Evolutionary conservation across 2,113 vertebrate genomes (phyloP), one percentile per base, ranked within the genome.

Genomic region (Hepsetus odoe): DNA sequence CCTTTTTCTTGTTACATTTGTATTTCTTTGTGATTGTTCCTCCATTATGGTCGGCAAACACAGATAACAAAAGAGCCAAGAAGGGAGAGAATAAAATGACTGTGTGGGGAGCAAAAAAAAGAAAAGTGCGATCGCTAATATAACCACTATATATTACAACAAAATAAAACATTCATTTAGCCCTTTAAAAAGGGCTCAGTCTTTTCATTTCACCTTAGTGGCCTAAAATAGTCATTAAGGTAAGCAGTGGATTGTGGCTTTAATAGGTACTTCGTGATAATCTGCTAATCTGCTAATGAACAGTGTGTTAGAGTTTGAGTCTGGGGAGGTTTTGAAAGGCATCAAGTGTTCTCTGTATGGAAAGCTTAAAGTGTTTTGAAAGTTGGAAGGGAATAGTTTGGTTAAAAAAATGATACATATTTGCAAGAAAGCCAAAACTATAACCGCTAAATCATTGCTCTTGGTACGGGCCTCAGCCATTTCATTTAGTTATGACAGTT

Each of bases 11-110:
- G 69, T 56, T 61, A 73, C 78, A 64, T 78, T 83, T 65, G 64
- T 83, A 86, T 69, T 80, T 77, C 87, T 83, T 82, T 75, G 76
- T 74, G 55, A 44, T 80, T 38, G 69, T 87, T 82, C 85, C 85
- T 83, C 81, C 82, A 87, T 88, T 84, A 88, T 76, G 9, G 38
- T 11, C 58, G 22, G 10, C 0, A 24, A 40, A 79, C 76, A 79
- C 72, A 35, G 56, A 62, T 16, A 65, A 79, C 67, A 79, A 79
- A 72, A 26, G 22, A 64, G 49, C 16, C n/a, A 30, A 35, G 9
- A 33, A 65, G 55, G 8, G 46, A 72, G 24, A 28, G 28, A 51
- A n/a, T 53, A 32, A 28, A 18, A n/a, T 16, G 53, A 44, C 10
- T 33, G 26, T 22, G 55, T 13, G 16, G 33, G 35, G 64, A 68